A percentile compares a stretch with the other conserved stretches of the same genome.
Conservation (phyloP, 2,797 vertebrate species). For the Aldrovandia affinis region DNA sequence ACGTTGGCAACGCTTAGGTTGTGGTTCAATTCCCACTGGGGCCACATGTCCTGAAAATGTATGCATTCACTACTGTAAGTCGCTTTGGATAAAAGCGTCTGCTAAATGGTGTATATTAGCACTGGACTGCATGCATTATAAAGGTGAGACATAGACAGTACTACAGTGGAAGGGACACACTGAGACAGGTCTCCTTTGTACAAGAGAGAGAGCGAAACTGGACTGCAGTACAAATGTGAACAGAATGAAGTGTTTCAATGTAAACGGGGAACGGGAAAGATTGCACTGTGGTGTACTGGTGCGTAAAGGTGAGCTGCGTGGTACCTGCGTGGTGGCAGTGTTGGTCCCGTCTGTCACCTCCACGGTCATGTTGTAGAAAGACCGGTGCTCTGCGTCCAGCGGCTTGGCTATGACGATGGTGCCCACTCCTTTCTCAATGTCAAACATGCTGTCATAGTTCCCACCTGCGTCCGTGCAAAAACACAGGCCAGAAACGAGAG, state of each 20-base stretch:
- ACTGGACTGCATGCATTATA: no score
- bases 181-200: no score
- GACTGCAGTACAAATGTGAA: background rate
- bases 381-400: constrained; percentile 90
- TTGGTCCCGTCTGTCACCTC: constrained; percentile 90
- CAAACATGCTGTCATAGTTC: constrained; percentile 88
- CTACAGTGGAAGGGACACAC: no score
- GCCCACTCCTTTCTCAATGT: constrained; percentile 87
- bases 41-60: no score
- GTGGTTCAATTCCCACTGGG: no score
- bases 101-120: no score
- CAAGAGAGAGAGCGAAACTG: background rate
- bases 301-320: background rate
- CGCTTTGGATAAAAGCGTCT: no score
- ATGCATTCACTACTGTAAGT: no score
- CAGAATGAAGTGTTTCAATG: no score
- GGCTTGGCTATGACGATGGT: constrained; percentile 92
- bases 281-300: background rate
- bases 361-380: constrained; percentile 89
- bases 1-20: no score
- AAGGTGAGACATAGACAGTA: no score
- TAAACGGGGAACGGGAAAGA: background rate
- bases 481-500: constrained; percentile 8
- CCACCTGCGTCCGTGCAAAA: constrained; percentile 69
- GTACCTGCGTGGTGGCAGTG: constrained; percentile 85